Conservation (phyloP, 2,113 vertebrate genomes). For the Eubucco bourcierii region DNA sequence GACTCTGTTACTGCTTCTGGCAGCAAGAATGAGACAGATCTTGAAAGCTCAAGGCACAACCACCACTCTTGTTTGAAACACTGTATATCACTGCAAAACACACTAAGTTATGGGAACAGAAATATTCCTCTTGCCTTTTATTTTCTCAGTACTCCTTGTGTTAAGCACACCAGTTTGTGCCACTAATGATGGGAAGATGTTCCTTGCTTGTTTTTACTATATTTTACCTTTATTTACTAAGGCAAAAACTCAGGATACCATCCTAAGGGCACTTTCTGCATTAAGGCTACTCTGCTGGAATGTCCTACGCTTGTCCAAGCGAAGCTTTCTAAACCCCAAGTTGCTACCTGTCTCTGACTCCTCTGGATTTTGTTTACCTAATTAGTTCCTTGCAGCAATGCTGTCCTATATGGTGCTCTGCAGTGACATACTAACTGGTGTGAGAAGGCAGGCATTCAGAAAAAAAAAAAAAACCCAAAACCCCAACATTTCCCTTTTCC, state of each 20-base stretch:
- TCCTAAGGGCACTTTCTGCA: not conserved
- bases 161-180: not conserved
- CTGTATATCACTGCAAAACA: not conserved
- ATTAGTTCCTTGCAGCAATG: not conserved
- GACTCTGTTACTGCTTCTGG: not conserved
- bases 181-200: not conserved
- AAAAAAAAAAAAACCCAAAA: not conserved
- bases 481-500: not conserved
- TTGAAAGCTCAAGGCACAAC: not conserved
- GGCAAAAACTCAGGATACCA: not conserved
- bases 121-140: not conserved
- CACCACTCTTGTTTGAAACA: not conserved
- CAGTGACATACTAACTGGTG: not conserved
- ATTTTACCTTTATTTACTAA: not conserved
- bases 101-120: not conserved
- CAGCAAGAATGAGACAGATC: not conserved
- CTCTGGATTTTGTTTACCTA: not conserved
- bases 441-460: not conserved
- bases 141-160: not conserved
- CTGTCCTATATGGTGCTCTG: not conserved
- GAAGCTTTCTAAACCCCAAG: fast-evolving
- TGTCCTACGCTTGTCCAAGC: fast-evolving
- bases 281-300: not conserved
- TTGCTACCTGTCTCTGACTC: not conserved
- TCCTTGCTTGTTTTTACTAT: not conserved